A percentile compares a stretch with the other conserved stretches of the same genome.
These are phyloP conservation scores for Mythimna impura DNA, from an alignment of 2,888 invertebrate genomes.

Conservation along the genomic window DNA sequence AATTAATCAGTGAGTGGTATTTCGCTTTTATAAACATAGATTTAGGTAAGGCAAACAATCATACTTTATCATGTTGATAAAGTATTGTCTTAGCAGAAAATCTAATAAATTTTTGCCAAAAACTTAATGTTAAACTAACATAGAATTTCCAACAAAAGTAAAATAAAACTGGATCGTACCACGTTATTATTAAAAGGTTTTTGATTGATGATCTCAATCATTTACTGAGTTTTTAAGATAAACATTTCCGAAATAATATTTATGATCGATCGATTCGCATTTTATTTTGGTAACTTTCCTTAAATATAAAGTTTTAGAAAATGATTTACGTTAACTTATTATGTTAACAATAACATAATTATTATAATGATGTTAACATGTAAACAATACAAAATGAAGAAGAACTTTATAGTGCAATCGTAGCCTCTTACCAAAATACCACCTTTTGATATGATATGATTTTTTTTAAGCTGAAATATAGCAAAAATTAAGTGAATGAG, in stretches of 20 bases:
- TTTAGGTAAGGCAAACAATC: too few relatives aligned
- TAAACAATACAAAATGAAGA: too few relatives aligned
- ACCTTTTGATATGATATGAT: too few relatives aligned
- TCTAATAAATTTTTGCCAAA: neutral
- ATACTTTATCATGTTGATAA: too few relatives aligned
- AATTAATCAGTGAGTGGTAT: too few relatives aligned
- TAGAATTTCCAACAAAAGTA: constrained; percentile 3
- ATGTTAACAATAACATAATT: too few relatives aligned
- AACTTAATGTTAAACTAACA: neutral
- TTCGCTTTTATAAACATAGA: too few relatives aligned
- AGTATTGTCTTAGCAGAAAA: too few relatives aligned
- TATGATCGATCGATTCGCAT: constrained; percentile 39
- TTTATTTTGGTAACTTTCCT: constrained; percentile 6
- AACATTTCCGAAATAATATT: constrained; percentile 40
- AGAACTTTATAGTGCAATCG: too few relatives aligned
- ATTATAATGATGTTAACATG: neutral
- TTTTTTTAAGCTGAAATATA: too few relatives aligned
- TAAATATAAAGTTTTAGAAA: neutral
- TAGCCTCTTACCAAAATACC: too few relatives aligned
- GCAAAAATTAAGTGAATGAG: too few relatives aligned
- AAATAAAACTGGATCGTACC: constrained; percentile 18
- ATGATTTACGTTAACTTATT: neutral
- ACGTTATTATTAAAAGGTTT: constrained; percentile 51
- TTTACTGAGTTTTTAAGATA: constrained; percentile 33
- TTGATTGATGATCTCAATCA: constrained; percentile 43